These are phyloP conservation scores for Therioaphis trifolii DNA, from an alignment of 2,888 invertebrate species.

Conservation along the genomic window DNA sequence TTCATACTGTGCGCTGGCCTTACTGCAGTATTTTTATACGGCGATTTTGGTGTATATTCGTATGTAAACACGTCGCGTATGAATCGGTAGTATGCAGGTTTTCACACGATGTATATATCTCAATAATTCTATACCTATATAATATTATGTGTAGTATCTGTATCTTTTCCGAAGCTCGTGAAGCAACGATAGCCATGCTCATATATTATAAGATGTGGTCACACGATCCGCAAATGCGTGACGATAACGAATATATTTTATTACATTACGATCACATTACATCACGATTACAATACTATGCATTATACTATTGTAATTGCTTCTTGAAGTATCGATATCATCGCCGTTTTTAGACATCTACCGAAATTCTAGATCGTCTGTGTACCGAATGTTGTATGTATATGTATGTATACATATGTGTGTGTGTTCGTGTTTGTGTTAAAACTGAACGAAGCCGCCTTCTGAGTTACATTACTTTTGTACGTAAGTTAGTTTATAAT, in stretches of 20 bases:
- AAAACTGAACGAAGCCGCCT: neutral
- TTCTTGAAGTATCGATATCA: constrained; percentile 7
- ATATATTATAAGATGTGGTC: neutral
- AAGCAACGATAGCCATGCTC: constrained; percentile 33
- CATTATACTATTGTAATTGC: constrained; percentile 9
- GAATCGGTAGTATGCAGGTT: neutral
- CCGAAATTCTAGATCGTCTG: constrained; percentile 2
- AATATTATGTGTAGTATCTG: neutral
- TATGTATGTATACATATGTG: neutral
- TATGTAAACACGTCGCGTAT: neutral
- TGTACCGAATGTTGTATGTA: neutral
- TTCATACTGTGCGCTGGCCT: too few species aligned
- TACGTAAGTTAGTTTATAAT: too few species aligned
- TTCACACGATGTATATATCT: neutral
- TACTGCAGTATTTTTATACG: too few species aligned
- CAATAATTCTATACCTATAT: neutral
- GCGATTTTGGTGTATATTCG: too few species aligned
- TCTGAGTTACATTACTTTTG: too few species aligned
- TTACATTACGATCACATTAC: too few species aligned
- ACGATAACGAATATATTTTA: constrained; percentile 30
- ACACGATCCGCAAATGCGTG: constrained; percentile 53
- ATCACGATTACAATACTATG: too few species aligned
- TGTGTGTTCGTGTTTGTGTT: too few species aligned
- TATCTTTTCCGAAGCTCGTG: constrained; percentile 11
- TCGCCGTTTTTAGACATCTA: neutral